Evolutionary conservation across 1,140 invertebrate species (phyloP), one percentile per base, ranked within the genome.

Genomic region (Ectropis grisescens): DNA sequence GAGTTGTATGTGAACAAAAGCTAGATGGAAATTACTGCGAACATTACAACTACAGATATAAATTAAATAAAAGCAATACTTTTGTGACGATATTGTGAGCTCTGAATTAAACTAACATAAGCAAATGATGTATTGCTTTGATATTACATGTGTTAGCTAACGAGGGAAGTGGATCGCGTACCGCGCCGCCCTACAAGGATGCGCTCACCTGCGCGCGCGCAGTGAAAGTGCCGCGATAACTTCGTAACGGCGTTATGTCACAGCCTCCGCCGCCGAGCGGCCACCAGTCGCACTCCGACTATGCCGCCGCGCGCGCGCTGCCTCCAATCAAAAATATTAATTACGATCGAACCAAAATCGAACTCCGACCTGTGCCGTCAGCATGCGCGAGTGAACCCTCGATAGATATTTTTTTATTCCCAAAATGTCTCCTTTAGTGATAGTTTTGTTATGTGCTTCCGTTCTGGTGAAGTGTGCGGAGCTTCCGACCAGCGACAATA

Each of bases 221-320:
- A 72, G 74, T 74, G 74, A 79, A 79, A 79, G 74, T 75, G 53
- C 43, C 41, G 36, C 44, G 23, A 38, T 42, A 33, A 38, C 56
- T 30, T 45, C 55, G 61, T 65, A 68, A 66, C 53, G 42, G 36
- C 41, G 61, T 78, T 75, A 78, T 75, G 70, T 78, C 69, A 76
- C 50, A 41, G 50, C 42, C 44, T 27, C 38, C 34, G 30, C 41
- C 26, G 37, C 34, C 37, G 16, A 29, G 29, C 26, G 28, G 33
- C 48, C 58, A 26, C 44, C 72, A 72, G 65, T 76, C 57, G 53
- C 44, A 37, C 40, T 42, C 34, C 54, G 58, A 60, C 60, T 56
- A 61, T 64, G 69, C 44, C 59, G 62, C 53, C 57, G 70, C 58
- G 70, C 58, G 71, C 64, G 58, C 62, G 60, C 58, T 51, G 58